Evolutionary conservation across 1,140 invertebrate genomes (phyloP).

Genomic region (Zaprionus davidi): DNA sequence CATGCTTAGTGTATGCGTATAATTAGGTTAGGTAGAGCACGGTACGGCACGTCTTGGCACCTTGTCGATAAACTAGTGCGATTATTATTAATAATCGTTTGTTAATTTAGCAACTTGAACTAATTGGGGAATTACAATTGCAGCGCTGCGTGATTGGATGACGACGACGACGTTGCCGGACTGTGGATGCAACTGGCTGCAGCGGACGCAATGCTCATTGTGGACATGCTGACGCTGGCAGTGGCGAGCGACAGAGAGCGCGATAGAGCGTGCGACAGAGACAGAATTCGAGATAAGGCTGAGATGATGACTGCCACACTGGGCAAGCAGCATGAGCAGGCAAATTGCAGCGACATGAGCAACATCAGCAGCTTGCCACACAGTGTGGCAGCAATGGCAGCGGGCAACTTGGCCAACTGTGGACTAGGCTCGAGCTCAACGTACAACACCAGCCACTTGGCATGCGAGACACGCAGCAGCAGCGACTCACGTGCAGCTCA

Average conservation of each 20-base stretch:
- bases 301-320: slow-evolving; percentile 48
- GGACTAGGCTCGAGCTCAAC: slow-evolving; percentile 50
- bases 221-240: slow-evolving; percentile 71
- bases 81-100: slow-evolving; percentile 11
- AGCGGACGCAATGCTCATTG: slow-evolving; percentile 57
- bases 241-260: slow-evolving; percentile 47
- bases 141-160: not conserved
- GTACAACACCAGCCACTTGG: slow-evolving; percentile 32
- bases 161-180: not conserved
- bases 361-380: slow-evolving; percentile 12
- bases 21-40: not conserved
- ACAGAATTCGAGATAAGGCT: not conserved
- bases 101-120: slow-evolving; percentile 18
- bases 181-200: slow-evolving; percentile 10
- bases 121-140: slow-evolving; percentile 32
- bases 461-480: slow-evolving; percentile 61
- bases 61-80: not conserved
- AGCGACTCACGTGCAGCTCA: slow-evolving; percentile 23
- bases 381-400: slow-evolving; percentile 11
- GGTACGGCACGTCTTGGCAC: not conserved
- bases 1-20: not conserved
- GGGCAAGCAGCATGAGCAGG: slow-evolving; percentile 47
- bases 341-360: slow-evolving; percentile 33
- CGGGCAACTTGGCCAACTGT: slow-evolving; percentile 50
- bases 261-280: slow-evolving; percentile 22